A percentile compares a stretch with the other conserved stretches of the same genome.
Evolutionary conservation across 2,113 vertebrate species (phyloP).

Genomic region (Bombycilla garrulus): DNA sequence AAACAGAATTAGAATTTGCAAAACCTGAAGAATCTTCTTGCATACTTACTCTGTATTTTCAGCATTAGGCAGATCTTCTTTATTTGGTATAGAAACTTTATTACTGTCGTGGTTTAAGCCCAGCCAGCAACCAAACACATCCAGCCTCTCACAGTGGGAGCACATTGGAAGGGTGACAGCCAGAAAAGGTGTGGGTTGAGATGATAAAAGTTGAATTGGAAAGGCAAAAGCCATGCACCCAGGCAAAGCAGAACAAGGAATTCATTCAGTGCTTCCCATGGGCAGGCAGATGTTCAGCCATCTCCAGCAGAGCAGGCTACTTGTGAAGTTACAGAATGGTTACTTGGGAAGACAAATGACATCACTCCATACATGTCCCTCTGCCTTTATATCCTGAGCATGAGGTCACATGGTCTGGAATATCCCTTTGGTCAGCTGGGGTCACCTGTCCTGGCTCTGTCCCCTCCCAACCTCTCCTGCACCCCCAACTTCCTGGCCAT

Average conservation of each 20-base stretch:
- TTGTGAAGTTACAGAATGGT: too few relatives aligned
- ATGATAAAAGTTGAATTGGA: background rate
- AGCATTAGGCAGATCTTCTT: background rate
- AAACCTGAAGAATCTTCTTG: background rate
- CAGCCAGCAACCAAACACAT: background rate
- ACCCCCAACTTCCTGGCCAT: rapidly evolving
- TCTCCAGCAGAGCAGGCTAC: background rate
- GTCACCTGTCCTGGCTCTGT: background rate
- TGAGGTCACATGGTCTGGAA: background rate
- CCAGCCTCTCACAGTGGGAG: background rate
- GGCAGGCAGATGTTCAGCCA: background rate
- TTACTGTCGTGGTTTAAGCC: background rate
- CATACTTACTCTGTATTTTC: background rate
- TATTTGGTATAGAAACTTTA: background rate
- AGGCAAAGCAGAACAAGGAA: background rate
- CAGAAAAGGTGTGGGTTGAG: background rate
- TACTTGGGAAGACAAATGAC: background rate
- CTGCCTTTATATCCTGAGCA: background rate
- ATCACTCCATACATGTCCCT: background rate
- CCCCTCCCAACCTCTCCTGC: rapidly evolving
- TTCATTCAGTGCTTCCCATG: background rate
- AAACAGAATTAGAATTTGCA: background rate
- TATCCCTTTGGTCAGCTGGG: background rate
- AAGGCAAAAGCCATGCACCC: background rate
- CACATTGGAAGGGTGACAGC: background rate